A percentile compares a stretch with the other conserved stretches of the same genome.
Conservation (phyloP, 2,888 invertebrate species). For the Zygaena filipendulae region DNA sequence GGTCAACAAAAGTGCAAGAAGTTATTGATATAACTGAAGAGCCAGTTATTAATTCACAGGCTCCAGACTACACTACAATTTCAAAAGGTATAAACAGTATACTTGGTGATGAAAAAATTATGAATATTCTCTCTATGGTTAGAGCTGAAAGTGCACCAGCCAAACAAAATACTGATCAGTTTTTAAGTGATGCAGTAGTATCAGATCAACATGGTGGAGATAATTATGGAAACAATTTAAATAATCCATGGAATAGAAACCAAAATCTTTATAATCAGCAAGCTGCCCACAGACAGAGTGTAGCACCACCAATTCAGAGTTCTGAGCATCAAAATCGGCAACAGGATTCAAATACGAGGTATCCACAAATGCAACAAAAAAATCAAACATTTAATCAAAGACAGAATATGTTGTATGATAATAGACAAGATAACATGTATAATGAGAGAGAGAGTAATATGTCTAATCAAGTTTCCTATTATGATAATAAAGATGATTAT, state of each 20-base stretch:
- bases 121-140: slow-evolving; percentile 68
- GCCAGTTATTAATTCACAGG: slow-evolving; percentile 13
- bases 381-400: slow-evolving; percentile 6
- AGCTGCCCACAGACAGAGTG: not conserved
- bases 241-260: slow-evolving; percentile 29
- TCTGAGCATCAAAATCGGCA: not conserved
- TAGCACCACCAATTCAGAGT: not conserved
- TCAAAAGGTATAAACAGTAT: slow-evolving; percentile 72
- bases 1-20: slow-evolving; percentile 20
- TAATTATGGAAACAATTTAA: slow-evolving; percentile 17
- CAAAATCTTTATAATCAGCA: slow-evolving; percentile 18
- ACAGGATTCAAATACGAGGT: too few species aligned
- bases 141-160: slow-evolving; percentile 20
- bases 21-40: slow-evolving; percentile 45
- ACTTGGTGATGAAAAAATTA: slow-evolving; percentile 71
- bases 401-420: slow-evolving; percentile 6
- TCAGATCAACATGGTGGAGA: slow-evolving; percentile 2
- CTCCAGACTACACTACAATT: slow-evolving; percentile 67
- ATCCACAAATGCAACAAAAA: slow-evolving; percentile 12
- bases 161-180: too few species aligned
- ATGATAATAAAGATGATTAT: slow-evolving; percentile 28
- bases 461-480: too few species aligned
- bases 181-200: not conserved
- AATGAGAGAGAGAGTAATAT: too few species aligned
- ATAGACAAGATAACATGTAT: slow-evolving; percentile 3